Evolutionary conservation across 2,113 vertebrate genomes (phyloP), one percentile per base, ranked within the genome.

Genomic region (Apodemus sylvaticus): DNA sequence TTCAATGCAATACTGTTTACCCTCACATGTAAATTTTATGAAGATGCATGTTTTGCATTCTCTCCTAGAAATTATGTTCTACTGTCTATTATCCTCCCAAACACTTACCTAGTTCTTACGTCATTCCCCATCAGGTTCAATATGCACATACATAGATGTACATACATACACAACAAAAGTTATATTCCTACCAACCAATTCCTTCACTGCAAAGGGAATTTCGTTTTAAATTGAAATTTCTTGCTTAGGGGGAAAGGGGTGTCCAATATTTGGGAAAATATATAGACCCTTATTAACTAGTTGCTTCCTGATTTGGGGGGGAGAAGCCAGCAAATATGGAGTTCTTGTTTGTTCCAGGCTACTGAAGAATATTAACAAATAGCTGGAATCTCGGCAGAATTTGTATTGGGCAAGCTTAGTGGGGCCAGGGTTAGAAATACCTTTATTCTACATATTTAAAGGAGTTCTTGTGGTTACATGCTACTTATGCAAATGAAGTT

Each of bases 171-270:
- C 58, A 97, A 58, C 79, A 82, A 51, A 85, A 90, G 91, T 95
- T 89, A 96, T 94, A 96, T 82, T 89, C 94, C 93, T 95, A 95
- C 78, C 74, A 96, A 94, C 92, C 64, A 96, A 87, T 74, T 96
- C 82, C 51, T 51, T 83, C 90, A 91, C 48, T 95, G 88, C 31
- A 92, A 91, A 92, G 31, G 6, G 29, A 96, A 90, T 8, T 86
- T 90, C 11, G 68, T 95, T 96, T 93, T 39, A 71, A 95, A 96
- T 31, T 92, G 51, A 91, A 97, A 82, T 64, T 3, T 77, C 66
- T 79, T 94, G 77, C 12, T 77, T 77, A 8, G 86, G 31, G 13
- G 55, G n/a, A 26, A 53, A 17, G 48, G 62, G 31, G 68, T 70
- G 34, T 70, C 76, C 73, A 74, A 16, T 85, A 92, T 77, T 36